These are phyloP conservation scores for Gymnoscelis rufifasciata DNA, from an alignment of 2,888 invertebrate species.

Conservation along the genomic window DNA sequence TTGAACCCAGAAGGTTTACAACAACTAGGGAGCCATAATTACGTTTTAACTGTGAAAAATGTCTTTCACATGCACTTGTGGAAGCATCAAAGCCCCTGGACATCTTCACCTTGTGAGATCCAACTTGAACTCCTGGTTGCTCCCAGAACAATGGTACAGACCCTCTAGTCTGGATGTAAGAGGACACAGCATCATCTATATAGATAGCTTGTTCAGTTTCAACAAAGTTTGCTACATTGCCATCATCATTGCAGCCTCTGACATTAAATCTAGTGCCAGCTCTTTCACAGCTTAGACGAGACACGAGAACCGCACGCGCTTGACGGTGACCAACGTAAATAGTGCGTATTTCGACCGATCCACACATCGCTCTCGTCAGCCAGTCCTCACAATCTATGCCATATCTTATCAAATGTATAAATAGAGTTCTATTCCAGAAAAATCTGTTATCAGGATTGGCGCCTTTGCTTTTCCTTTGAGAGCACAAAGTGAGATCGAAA, in stretches of 20 bases:
- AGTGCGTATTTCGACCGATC: conserved; percentile 97
- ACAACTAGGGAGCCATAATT: conserved; percentile 95
- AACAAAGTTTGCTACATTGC: conserved; percentile 99
- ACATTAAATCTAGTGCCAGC: conserved; percentile 99
- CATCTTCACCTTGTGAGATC: conserved; percentile 98
- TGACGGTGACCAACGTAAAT: conserved; percentile 98
- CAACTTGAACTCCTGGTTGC: conserved; percentile 98
- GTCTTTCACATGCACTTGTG: conserved; percentile 94
- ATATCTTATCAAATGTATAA: conserved; percentile 94
- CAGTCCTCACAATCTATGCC: conserved; percentile 94
- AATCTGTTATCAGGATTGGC: conserved; percentile 94
- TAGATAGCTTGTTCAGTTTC: conserved; percentile 99
- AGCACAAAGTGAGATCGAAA: conserved; percentile 96
- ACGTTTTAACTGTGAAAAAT: conserved; percentile 90
- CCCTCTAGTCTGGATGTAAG: conserved; percentile 95
- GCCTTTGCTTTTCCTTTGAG: conserved; percentile 91
- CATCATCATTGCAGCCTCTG: conserved; percentile 98
- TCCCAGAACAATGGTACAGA: conserved; percentile 99
- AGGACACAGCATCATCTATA: conserved; percentile 93
- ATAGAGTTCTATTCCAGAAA: conserved; percentile 98
- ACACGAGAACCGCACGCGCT: conserved; percentile 96
- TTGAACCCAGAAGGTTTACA: conserved; percentile 94
- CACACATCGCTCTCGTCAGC: conserved; percentile 97
- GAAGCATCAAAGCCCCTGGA: conserved; percentile 97
- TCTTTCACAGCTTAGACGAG: conserved; percentile 97